Base-by-base conservation (phyloP, 2,888 invertebrate genomes). In the Melinaea marsaeus region DNA sequence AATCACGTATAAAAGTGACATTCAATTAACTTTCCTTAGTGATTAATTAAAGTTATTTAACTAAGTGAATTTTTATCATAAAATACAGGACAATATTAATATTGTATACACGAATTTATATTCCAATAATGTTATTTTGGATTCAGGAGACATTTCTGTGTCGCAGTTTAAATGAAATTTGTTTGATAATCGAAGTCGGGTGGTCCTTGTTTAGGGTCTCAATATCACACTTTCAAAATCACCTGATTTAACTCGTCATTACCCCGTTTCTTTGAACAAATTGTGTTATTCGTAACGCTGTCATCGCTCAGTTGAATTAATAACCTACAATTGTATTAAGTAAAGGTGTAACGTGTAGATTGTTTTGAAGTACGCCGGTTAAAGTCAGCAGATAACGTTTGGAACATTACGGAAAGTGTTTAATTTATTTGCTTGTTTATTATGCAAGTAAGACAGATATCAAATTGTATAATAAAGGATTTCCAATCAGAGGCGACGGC, bases 401-500 rank as follows among this genome's bases (percentile, higher is more conserved):
- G 37, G 3, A 48, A n/a, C 22, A 48, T 22, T 13, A 11, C 4
- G 13, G 22, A 48, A 13, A 48, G n/a, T 7, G n/a, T 48, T n/a
- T n/a, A 45, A 32, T 57, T 57, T 4, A 63, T 57, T 57, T 60
- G n/a, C 34, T 35, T 58, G 48, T 58, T 64, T 58, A 61, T 58
- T 34, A 55, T 61, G 57, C 63, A 63, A 22, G 33, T 58, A n/a
- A 3, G 37, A 22, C 42, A 62, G 60, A 64, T 57, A 64, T 62
- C 47, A 62, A 54, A 58, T 54, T 64, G 68, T 68, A 69, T 68
- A 66, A 72, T 71, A 72, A 72, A 71, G 72, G 69, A 83, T 84
- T 86, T 84, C 84, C 87, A 88, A 90, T 89, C 86, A 88, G 84
- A 85, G 78, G 81, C 83, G 84, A 78, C 84, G 84, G 80, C 75